A percentile compares a stretch with the other conserved stretches of the same genome.
Conservation (phyloP, 1,140 invertebrate species). For the Drosophila persimilis region DNA sequence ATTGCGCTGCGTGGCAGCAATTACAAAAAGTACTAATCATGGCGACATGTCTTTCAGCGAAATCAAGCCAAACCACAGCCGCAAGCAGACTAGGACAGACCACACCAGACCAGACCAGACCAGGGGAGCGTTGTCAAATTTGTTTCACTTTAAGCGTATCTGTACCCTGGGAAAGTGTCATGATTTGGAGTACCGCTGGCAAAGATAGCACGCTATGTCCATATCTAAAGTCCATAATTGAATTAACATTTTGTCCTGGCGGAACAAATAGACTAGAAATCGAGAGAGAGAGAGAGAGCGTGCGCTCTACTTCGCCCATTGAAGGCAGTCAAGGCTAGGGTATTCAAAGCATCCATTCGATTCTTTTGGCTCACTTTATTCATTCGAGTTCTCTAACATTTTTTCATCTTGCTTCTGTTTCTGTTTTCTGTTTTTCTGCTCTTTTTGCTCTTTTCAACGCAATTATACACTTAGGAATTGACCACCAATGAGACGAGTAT, state of each 20-base stretch:
- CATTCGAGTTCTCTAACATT: slow-evolving; percentile 24
- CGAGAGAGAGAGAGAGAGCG: too few species aligned
- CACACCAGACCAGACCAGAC: neutral
- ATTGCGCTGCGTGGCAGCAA: slow-evolving; percentile 73
- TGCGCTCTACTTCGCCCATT: too few species aligned
- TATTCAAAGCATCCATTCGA: slow-evolving; percentile 4
- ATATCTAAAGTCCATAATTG: too few species aligned
- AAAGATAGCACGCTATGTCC: too few species aligned
- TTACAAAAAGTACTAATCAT: slow-evolving; percentile 78
- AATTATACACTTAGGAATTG: slow-evolving; percentile 85
- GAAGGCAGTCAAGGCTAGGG: neutral
- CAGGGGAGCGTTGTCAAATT: slow-evolving; percentile 12
- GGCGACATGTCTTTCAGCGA: slow-evolving; percentile 55
- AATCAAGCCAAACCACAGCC: slow-evolving; percentile 55
- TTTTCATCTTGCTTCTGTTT: slow-evolving; percentile 23
- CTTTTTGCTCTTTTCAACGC: slow-evolving; percentile 39
- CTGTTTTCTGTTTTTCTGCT: slow-evolving; percentile 13
- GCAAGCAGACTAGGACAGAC: slow-evolving; percentile 36
- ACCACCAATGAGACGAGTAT: slow-evolving; percentile 86
- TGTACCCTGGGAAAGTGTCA: neutral
- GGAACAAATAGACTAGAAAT: neutral
- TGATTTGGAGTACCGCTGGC: neutral
- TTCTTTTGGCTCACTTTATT: slow-evolving; percentile 19
- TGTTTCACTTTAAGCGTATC: slow-evolving; percentile 9
- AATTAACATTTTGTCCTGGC: too few species aligned